phyloP scores from a whole-genome alignment of 2,888 invertebrate species.

The Lottia gigantea region DNA sequence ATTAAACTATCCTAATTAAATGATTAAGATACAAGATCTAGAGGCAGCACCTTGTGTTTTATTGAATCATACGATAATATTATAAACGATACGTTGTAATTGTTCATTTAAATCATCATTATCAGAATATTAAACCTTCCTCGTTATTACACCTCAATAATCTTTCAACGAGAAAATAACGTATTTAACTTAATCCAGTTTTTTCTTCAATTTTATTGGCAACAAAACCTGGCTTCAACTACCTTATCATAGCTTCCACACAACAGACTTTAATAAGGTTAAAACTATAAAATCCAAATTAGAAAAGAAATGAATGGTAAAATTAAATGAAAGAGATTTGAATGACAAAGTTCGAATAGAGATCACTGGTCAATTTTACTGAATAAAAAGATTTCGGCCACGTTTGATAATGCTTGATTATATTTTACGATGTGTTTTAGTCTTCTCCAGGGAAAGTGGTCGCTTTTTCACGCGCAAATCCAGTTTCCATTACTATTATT shows the following conservation, averaged over 20 bases:
- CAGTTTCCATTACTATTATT: conserved; percentile 1
- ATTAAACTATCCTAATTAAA: no score
- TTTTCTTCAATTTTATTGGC: background rate
- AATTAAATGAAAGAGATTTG: background rate
- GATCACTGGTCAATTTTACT: conserved; percentile 5
- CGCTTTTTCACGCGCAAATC: conserved; percentile 8
- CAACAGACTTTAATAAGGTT: no score
- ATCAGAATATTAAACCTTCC: background rate
- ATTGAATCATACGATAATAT: no score
- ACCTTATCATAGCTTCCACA: no score
- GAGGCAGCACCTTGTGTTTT: no score
- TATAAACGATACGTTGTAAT: conserved; percentile 1
- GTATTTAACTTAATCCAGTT: conserved; percentile 3
- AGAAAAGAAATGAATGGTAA: background rate
- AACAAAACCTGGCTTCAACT: no score
- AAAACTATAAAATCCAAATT: no score
- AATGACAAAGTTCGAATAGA: background rate
- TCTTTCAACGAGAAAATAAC: conserved; percentile 2
- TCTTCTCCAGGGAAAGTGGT: conserved; percentile 9
- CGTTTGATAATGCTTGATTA: background rate
- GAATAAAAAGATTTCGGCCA: conserved; percentile 3
- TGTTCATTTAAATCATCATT: background rate
- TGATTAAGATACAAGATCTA: no score
- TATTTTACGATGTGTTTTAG: conserved; percentile 1
- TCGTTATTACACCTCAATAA: conserved; percentile 4